These are phyloP conservation scores for Sinocyclocheilus maitianheensis DNA, from an alignment of 2,113 vertebrate species.

Conservation along the genomic window DNA sequence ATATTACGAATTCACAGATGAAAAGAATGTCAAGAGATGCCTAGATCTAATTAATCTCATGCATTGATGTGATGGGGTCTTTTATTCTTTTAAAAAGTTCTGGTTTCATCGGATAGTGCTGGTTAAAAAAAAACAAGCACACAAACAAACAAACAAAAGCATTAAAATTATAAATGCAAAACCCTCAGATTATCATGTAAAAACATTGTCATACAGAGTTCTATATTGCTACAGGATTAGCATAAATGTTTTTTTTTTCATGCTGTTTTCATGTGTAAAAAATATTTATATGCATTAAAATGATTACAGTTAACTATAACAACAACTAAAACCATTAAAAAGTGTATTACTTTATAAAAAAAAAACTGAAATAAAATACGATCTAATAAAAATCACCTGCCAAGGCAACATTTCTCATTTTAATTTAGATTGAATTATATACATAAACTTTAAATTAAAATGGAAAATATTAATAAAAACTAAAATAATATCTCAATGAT, in stretches of 20 bases:
- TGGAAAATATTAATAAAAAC: no score
- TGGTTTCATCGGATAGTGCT: neutral
- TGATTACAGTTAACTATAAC: neutral
- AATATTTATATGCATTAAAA: neutral
- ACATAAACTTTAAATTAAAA: no score
- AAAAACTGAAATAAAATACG: neutral
- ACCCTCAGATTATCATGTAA: neutral
- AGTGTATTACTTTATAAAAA: neutral
- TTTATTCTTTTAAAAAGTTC: neutral
- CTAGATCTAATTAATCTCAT: neutral
- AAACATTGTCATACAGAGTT: neutral
- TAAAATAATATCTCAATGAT: no score
- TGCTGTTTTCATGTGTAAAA: neutral
- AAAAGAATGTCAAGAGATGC: neutral
- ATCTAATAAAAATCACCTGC: neutral
- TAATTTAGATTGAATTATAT: no score
- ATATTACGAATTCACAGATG: neutral
- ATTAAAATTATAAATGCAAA: neutral
- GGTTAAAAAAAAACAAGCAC: no score
- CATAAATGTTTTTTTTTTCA: neutral
- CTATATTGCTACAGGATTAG: neutral
- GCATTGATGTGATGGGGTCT: neutral
- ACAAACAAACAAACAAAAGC: neutral
- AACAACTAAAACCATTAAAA: neutral
- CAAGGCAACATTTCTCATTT: no score